Base-by-base conservation (phyloP, 2,113 vertebrate species). In the Laticauda colubrina region DNA sequence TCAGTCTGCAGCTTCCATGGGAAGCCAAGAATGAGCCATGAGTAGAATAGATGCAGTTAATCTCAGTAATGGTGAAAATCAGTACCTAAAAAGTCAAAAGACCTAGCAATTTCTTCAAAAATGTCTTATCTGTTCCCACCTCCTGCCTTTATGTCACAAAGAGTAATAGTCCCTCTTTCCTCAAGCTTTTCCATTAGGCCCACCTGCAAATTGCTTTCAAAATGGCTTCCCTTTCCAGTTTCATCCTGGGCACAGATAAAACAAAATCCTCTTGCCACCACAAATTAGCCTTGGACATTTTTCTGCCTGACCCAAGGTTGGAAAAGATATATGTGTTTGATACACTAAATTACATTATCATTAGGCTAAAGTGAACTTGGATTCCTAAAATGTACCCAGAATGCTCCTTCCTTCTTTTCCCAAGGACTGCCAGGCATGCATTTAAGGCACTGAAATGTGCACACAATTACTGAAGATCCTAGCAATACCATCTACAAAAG, bases 391-490 rank as follows among this genome's bases (percentile, higher is more conserved):
- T 89, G 95, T 93, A 48, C 53, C 87, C 89, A 92, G 85, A 3
- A 89, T 61, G 45, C 24, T 20, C 43, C 57, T 94, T 86, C 69
- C 11, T 23, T 11, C 45, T 24, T 24, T 55, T 94, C 75, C 61
- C 57, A 86, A 85, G 93, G 61, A 51, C 90, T 93, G 75, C 94
- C 94, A 91, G 91, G 89, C 93, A 91, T 93, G 92, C 61, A 23
- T 91, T 90, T 89, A 0, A 92, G 93, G 43, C 26, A 48, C 39
- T 45, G 5, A 45, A 45, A 45, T 45, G 45, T 45, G 45, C 45
- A 45, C 45, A 45, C 45, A 45, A 45, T 2, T 18, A 75, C n/a
- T 75, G 64, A 75, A 75, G 64, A 75, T 75, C 64, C 64, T 75
- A 34, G n/a, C 64, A 75, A 75, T 34, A n/a, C 64, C 64, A 75